Evolutionary conservation across 2,113 vertebrate species (phyloP).

Genomic region (Patagioenas fasciata): DNA sequence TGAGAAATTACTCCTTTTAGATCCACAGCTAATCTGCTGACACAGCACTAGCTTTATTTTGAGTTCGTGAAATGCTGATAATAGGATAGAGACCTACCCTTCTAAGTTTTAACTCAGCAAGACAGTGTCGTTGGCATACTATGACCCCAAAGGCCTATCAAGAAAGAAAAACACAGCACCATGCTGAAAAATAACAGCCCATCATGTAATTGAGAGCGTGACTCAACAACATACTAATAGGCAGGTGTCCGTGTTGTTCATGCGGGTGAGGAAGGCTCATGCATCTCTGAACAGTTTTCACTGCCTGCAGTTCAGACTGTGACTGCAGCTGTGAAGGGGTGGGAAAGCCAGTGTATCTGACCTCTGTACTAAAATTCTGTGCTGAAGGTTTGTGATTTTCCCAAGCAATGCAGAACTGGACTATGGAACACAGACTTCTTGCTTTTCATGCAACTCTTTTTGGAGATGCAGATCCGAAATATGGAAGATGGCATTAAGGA

Average conservation of each 20-base stretch:
- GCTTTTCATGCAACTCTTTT: neutral
- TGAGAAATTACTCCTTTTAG: slow-evolving; percentile 37
- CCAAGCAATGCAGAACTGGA: neutral
- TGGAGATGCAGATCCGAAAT: neutral
- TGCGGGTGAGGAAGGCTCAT: neutral
- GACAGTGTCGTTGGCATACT: neutral
- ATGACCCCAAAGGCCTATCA: neutral
- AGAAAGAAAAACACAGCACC: slow-evolving; percentile 12
- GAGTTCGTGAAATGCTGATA: slow-evolving; percentile 1
- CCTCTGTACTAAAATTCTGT: neutral
- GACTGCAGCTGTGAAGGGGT: neutral
- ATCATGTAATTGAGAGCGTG: neutral
- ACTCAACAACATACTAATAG: slow-evolving; percentile 1
- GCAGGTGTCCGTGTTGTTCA: neutral
- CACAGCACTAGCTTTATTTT: slow-evolving; percentile 33
- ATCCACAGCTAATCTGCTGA: slow-evolving; percentile 12
- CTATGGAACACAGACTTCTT: neutral
- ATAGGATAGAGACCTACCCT: neutral
- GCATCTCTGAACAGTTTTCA: neutral
- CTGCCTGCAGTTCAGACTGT: neutral
- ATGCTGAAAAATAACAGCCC: slow-evolving; percentile 29
- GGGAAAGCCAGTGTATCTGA: neutral
- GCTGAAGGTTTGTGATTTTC: neutral
- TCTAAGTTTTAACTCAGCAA: neutral
- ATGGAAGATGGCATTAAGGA: neutral